These are phyloP conservation scores for Ornithoptera priamus DNA, from an alignment of 2,888 invertebrate genomes.

Conservation along the genomic window DNA sequence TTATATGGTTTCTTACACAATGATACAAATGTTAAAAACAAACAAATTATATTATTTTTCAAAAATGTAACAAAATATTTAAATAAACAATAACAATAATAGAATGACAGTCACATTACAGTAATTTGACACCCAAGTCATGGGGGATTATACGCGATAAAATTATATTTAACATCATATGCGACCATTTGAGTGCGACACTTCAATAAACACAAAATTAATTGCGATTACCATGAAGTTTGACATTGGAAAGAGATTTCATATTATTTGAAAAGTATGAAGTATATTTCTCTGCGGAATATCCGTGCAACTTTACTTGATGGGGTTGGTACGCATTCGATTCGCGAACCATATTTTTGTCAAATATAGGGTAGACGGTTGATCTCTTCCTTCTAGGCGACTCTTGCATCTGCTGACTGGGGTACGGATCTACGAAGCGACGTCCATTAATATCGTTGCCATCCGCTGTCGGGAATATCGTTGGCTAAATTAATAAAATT, in stretches of 20 bases:
- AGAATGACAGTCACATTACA: conserved; percentile 13
- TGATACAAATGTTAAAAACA: conserved; percentile 23
- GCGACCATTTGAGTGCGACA: background rate
- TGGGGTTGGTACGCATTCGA: conserved; percentile 46
- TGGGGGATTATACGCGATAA: conserved; percentile 10
- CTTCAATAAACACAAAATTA: conserved; percentile 4
- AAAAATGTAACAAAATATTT: conserved; percentile 22
- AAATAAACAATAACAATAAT: conserved; percentile 28
- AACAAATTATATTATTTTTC: conserved; percentile 25
- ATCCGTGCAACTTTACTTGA: conserved; percentile 59
- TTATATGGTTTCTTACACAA: conserved; percentile 29
- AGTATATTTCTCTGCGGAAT: conserved; percentile 66
- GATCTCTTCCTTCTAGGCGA: conserved; percentile 70
- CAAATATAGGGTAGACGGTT: conserved; percentile 55
- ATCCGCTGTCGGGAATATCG: conserved; percentile 75
- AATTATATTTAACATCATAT: conserved; percentile 1
- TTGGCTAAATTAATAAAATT: conserved; percentile 69
- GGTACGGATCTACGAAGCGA: conserved; percentile 72
- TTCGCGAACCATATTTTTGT: conserved; percentile 48
- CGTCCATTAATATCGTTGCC: conserved; percentile 70
- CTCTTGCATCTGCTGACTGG: conserved; percentile 71
- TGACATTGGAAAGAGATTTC: conserved; percentile 40
- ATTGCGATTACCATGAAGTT: conserved; percentile 26
- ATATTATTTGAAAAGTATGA: conserved; percentile 61
- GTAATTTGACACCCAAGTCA: conserved; percentile 9